phyloP scores from a whole-genome alignment of 2,888 invertebrate genomes.

The Thalpophila matura region DNA sequence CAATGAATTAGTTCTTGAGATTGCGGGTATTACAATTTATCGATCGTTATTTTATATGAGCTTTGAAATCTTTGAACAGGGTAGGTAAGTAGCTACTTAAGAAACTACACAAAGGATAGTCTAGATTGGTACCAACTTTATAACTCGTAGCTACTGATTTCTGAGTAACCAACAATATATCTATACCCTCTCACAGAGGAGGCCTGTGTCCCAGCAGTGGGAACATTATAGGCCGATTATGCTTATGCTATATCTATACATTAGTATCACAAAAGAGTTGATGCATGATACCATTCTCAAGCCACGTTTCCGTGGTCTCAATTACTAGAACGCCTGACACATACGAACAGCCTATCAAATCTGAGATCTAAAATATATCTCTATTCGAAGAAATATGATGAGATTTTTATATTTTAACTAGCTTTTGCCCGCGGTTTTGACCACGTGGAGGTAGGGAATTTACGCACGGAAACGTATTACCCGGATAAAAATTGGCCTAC shows the following conservation, averaged over 20 bases:
- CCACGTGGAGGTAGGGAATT: too few relatives aligned
- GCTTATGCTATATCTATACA: too few relatives aligned
- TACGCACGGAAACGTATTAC: too few relatives aligned
- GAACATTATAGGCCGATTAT: too few relatives aligned
- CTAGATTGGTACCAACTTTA: not conserved
- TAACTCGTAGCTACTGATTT: too few relatives aligned
- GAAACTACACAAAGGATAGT: not conserved
- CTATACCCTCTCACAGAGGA: too few relatives aligned
- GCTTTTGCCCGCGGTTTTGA: too few relatives aligned
- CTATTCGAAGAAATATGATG: not conserved
- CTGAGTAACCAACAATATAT: too few relatives aligned
- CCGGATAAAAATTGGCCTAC: too few relatives aligned
- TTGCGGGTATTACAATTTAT: conserved; percentile 2
- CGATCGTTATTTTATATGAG: conserved; percentile 1
- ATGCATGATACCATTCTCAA: conserved; percentile 10
- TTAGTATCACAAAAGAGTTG: conserved; percentile 18
- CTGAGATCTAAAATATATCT: not conserved
- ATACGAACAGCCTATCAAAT: conserved; percentile 16
- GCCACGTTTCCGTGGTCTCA: not conserved
- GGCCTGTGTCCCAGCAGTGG: too few relatives aligned
- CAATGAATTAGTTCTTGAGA: conserved; percentile 7
- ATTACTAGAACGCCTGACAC: conserved; percentile 3
- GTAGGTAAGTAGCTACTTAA: not conserved
- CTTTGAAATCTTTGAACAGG: not conserved
- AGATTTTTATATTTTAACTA: too few relatives aligned